These are phyloP conservation scores for Prochilodus magdalenae DNA, from an alignment of 2,113 vertebrate species.

Conservation along the genomic window DNA sequence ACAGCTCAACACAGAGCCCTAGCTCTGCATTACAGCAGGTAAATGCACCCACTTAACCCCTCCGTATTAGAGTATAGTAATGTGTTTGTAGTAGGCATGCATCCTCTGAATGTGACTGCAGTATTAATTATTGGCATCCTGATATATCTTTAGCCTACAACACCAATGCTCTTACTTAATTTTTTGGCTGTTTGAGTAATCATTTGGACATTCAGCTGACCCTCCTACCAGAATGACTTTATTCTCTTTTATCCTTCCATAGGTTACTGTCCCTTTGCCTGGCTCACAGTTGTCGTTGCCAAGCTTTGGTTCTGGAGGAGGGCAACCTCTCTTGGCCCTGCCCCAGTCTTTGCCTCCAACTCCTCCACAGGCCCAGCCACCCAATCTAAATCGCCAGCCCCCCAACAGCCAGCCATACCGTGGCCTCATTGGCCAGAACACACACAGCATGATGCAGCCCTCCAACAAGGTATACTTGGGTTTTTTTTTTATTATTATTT, in stretches of 20 bases:
- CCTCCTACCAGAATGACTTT: too few species aligned
- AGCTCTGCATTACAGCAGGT: conserved; percentile 95
- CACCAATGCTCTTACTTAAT: too few species aligned
- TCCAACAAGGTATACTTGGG: conserved; percentile 84
- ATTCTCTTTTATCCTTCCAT: neutral
- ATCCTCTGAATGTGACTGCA: neutral
- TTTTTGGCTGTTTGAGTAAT: too few species aligned
- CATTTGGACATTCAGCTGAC: too few species aligned
- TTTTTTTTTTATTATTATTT: too few species aligned
- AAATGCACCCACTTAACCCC: neutral
- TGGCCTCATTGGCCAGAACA: conserved; percentile 88
- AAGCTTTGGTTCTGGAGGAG: conserved; percentile 91
- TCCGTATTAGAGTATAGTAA: conserved; percentile 47
- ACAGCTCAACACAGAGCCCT: conserved; percentile 93
- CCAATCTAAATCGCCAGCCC: conserved; percentile 86
- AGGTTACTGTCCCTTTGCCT: conserved; percentile 92
- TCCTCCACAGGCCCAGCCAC: conserved; percentile 87
- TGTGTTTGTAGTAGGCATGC: conserved; percentile 67
- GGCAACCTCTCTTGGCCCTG: conserved; percentile 92
- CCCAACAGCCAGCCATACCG: conserved; percentile 90
- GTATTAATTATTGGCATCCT: too few species aligned
- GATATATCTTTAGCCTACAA: too few species aligned
- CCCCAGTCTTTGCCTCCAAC: conserved; percentile 89
- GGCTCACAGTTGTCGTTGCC: conserved; percentile 92
- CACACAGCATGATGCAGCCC: conserved; percentile 90